phyloP scores from a whole-genome alignment of 2,797 vertebrate species.

The Arnoldichthys spilopterus region DNA sequence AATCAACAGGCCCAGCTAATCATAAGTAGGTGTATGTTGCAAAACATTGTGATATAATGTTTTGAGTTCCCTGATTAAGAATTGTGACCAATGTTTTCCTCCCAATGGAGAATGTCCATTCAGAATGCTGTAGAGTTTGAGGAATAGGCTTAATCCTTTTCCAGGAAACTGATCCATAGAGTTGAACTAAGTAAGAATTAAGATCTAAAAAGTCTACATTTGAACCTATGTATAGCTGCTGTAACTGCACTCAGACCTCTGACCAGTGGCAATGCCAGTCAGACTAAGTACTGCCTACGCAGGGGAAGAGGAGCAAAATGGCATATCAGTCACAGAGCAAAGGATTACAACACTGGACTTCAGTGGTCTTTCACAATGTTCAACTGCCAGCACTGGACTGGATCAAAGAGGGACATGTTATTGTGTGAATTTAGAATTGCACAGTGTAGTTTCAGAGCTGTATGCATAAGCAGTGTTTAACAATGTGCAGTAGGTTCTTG shows the following conservation, averaged over 20 bases:
- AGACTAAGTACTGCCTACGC: neutral
- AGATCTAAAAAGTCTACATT: neutral
- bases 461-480: neutral
- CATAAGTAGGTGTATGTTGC: no score
- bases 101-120: no score
- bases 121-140: no score
- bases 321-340: constrained; percentile 13
- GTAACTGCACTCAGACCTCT: neutral
- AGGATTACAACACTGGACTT: constrained; percentile 23
- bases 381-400: constrained; percentile 4
- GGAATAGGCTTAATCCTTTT: no score
- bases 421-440: constrained; percentile 11
- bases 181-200: neutral
- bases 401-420: neutral
- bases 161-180: no score
- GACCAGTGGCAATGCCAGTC: constrained; percentile 19
- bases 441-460: neutral
- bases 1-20: no score
- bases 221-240: neutral
- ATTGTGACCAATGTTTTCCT: no score
- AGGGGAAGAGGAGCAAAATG: neutral
- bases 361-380: constrained; percentile 26
- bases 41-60: no score
- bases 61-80: no score
- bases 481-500: neutral